These are phyloP conservation scores for Pluvianellus socialis DNA, from an alignment of 2,113 vertebrate species.

Conservation along the genomic window DNA sequence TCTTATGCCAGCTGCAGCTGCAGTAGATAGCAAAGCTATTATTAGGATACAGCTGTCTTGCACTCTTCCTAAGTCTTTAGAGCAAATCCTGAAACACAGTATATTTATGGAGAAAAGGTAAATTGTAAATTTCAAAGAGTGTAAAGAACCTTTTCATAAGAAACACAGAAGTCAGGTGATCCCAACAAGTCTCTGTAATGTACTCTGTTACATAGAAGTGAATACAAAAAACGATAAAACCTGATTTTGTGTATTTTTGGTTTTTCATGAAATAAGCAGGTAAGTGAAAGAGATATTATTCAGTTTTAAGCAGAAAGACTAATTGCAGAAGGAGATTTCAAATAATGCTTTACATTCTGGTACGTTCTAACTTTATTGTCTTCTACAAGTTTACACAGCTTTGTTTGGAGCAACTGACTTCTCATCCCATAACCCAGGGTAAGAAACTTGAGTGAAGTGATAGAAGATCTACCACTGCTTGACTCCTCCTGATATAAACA, in stretches of 20 bases:
- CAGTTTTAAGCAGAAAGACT: not conserved
- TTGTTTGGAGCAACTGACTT: not conserved
- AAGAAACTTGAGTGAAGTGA: conserved; percentile 2
- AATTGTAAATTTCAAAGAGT: not conserved
- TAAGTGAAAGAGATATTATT: not conserved
- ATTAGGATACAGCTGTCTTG: not conserved
- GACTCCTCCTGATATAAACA: not conserved
- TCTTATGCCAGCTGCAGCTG: not conserved
- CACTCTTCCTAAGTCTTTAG: not conserved
- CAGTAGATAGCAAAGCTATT: not conserved
- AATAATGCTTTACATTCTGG: not conserved
- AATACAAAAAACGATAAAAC: not conserved
- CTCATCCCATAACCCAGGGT: not conserved
- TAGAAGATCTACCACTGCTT: not conserved
- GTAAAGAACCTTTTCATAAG: not conserved
- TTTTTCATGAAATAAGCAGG: not conserved
- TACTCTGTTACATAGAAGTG: not conserved
- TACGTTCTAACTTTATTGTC: not conserved
- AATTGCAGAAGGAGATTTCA: not conserved
- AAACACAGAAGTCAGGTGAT: not conserved
- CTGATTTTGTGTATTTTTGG: not conserved
- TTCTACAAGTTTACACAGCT: not conserved
- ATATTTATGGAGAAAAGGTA: not conserved
- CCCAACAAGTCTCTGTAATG: not conserved
- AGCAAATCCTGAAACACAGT: not conserved